A percentile compares a stretch with the other conserved stretches of the same genome.
These are phyloP conservation scores for Lipotes vexillifer DNA, from an alignment of 2,113 vertebrate genomes.

Conservation along the genomic window DNA sequence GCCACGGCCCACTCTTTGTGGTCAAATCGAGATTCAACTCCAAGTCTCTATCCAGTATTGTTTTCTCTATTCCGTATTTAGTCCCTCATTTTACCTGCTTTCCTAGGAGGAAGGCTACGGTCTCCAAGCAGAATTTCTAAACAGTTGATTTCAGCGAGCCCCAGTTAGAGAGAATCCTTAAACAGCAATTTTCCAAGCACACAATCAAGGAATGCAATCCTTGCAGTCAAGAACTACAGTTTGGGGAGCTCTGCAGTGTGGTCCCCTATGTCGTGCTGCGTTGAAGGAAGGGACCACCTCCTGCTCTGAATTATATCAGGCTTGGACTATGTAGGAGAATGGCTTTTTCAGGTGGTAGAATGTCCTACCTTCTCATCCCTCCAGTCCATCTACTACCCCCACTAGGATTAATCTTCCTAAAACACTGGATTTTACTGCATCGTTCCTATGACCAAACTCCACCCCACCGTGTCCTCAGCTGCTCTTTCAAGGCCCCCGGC, in stretches of 20 bases:
- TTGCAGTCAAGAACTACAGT: neutral
- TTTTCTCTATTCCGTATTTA: neutral
- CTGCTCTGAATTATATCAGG: neutral
- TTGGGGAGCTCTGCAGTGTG: neutral
- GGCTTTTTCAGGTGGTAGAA: neutral
- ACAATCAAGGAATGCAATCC: neutral
- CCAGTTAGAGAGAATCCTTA: neutral
- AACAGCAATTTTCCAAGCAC: neutral
- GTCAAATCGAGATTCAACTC: neutral
- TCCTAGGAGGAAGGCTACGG: neutral
- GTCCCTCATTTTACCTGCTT: neutral
- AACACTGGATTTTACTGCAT: neutral
- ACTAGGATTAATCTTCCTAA: neutral
- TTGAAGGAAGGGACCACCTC: neutral
- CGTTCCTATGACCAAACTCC: neutral
- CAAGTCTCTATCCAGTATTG: neutral
- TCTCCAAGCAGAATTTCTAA: neutral
- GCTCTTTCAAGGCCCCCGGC: too few relatives aligned
- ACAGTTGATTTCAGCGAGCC: neutral
- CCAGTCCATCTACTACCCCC: neutral
- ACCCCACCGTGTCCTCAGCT: neutral
- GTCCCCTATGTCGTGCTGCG: too few relatives aligned
- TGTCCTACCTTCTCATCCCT: neutral
- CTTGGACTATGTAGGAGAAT: accelerated
- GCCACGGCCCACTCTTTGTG: neutral